phyloP scores from a whole-genome alignment of 1,140 invertebrate species.

The Caerostris darwini region DNA sequence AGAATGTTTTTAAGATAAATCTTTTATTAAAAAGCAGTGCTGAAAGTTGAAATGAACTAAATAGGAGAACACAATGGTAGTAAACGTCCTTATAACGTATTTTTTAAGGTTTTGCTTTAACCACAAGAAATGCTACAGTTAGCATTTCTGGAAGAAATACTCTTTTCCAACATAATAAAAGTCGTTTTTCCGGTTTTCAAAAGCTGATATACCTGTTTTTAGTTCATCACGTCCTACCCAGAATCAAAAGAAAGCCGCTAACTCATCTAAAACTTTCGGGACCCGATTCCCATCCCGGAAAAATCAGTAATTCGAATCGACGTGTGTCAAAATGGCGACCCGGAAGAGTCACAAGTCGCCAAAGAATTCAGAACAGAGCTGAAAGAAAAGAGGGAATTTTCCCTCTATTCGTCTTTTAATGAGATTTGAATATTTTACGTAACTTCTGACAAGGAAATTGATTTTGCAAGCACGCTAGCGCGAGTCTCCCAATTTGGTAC shows the following conservation, averaged over 20 bases:
- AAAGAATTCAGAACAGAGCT: conserved; percentile 28
- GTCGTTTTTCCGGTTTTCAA: not conserved
- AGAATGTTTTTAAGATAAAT: no score
- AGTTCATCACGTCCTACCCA: not conserved
- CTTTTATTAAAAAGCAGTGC: no score
- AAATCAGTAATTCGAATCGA: conserved; percentile 27
- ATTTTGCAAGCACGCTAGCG: conserved; percentile 33
- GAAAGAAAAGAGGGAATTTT: not conserved
- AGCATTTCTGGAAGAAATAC: not conserved
- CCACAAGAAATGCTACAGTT: no score
- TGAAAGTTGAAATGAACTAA: no score
- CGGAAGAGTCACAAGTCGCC: not conserved
- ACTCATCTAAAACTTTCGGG: not conserved
- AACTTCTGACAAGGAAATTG: conserved; percentile 53
- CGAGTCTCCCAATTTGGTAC: not conserved
- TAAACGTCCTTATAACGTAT: not conserved
- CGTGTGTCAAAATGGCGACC: not conserved
- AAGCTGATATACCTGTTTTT: not conserved
- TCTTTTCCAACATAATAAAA: not conserved
- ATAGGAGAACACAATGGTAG: no score
- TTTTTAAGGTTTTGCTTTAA: not conserved
- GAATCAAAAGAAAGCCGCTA: not conserved
- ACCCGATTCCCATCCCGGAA: not conserved
- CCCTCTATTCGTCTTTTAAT: conserved; percentile 33
- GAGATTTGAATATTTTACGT: conserved; percentile 61